Conservation (phyloP, 2,797 vertebrate genomes). For the Heterohyrax brucei region DNA sequence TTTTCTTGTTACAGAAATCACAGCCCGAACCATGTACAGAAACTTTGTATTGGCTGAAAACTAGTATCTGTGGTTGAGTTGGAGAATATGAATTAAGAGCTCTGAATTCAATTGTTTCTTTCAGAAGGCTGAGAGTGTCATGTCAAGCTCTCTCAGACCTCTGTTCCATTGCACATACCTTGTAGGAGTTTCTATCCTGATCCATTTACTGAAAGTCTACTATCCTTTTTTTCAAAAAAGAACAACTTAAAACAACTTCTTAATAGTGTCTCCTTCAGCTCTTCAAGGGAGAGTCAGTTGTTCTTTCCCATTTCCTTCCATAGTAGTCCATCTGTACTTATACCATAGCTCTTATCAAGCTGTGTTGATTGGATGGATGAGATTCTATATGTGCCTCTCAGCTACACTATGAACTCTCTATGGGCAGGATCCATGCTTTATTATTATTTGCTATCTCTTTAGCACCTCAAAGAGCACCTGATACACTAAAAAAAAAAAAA, state of each 20-base stretch:
- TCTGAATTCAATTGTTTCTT: not conserved
- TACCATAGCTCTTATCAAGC: not conserved
- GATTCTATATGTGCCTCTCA: not conserved
- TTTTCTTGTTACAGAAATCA: constrained; percentile 70
- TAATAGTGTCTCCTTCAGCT: not conserved
- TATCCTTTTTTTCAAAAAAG: not conserved
- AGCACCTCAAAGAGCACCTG: not conserved
- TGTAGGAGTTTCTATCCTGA: not conserved
- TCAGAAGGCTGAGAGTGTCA: not conserved
- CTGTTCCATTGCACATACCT: not conserved
- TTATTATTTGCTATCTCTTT: not conserved
- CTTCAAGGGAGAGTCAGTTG: not conserved
- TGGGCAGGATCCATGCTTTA: not conserved
- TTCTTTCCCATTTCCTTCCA: not conserved
- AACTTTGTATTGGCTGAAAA: constrained; percentile 55
- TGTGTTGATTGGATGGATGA: not conserved
- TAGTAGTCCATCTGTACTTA: not conserved
- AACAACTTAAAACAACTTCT: not conserved
- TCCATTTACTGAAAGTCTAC: not conserved
- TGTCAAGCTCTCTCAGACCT: not conserved
- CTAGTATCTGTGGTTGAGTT: not conserved
- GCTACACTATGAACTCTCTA: not conserved
- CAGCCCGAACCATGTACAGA: constrained; percentile 2
- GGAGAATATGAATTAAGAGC: not conserved
- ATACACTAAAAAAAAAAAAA: not conserved